phyloP scores from a whole-genome alignment of 2,888 invertebrate species.

The Lithophane leautieri region DNA sequence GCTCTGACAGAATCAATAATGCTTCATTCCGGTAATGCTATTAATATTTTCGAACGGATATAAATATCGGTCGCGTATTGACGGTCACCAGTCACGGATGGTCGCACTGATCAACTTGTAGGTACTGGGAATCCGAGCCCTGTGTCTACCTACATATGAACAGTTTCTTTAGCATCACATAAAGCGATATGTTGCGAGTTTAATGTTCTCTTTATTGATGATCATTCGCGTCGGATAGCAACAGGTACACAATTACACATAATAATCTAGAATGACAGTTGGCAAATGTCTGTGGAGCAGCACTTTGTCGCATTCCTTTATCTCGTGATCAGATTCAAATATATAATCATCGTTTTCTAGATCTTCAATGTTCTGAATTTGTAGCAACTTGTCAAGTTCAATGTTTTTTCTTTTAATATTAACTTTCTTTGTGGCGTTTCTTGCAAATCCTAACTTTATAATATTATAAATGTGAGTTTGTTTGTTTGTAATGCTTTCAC shows the following conservation, averaged over 20 bases:
- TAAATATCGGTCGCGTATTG: slow-evolving; percentile 52
- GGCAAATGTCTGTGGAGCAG: slow-evolving; percentile 52
- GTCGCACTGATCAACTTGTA: slow-evolving; percentile 54
- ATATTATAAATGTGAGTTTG: background rate
- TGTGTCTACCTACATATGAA: slow-evolving; percentile 57
- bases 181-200: slow-evolving; percentile 23
- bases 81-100: slow-evolving; percentile 60
- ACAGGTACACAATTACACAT: slow-evolving; percentile 38
- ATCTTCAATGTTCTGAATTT: slow-evolving; percentile 25
- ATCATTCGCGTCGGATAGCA: slow-evolving; percentile 43
- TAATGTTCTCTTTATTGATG: slow-evolving; percentile 42
- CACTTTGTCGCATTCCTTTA: slow-evolving; percentile 59
- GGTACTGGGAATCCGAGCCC: slow-evolving; percentile 7
- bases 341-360: slow-evolving; percentile 24
- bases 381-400: slow-evolving; percentile 1
- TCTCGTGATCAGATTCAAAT: slow-evolving; percentile 55
- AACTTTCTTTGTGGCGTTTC: background rate
- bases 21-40: slow-evolving; percentile 64
- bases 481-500: background rate
- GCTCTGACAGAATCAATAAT: slow-evolving; percentile 63
- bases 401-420: slow-evolving; percentile 6
- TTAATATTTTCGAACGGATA: slow-evolving; percentile 61
- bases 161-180: slow-evolving; percentile 53
- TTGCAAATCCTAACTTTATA: background rate
- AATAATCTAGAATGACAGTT: slow-evolving; percentile 49